Evolutionary conservation across 2,113 vertebrate genomes (phyloP).

Genomic region (Phalacrocorax carbo): DNA sequence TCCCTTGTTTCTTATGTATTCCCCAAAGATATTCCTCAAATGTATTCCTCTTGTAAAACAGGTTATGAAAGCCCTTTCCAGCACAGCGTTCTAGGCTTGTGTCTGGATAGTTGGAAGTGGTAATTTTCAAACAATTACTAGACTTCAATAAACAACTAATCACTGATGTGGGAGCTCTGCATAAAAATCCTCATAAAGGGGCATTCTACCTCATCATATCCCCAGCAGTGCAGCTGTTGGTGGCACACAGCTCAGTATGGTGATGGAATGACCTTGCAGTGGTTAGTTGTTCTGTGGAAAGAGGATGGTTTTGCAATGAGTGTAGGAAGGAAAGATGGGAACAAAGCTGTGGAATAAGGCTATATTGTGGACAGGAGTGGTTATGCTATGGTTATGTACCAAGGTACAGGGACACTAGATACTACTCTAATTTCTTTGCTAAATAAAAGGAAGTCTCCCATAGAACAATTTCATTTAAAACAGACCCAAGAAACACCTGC

Average conservation of each 20-base stretch:
- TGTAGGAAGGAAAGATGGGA: not conserved
- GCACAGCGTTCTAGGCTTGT: not conserved
- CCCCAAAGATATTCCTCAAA: not conserved
- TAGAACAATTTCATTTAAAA: not conserved
- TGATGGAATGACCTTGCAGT: not conserved
- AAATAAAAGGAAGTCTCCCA: not conserved
- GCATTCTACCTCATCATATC: not conserved
- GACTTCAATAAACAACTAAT: not conserved
- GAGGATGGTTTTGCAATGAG: not conserved
- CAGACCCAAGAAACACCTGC: not conserved
- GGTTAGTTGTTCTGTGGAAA: not conserved
- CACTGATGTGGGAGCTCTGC: not conserved
- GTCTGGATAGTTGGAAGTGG: not conserved
- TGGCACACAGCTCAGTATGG: not conserved
- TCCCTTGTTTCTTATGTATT: not conserved
- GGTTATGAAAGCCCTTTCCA: not conserved
- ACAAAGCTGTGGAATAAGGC: not conserved
- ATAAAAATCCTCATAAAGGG: not conserved
- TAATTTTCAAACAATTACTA: not conserved
- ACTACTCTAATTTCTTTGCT: not conserved
- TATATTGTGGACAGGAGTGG: not conserved
- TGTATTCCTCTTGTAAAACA: not conserved
- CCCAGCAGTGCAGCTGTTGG: not conserved
- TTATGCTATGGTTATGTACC: not conserved
- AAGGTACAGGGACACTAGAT: not conserved